Evolutionary conservation across 2,888 invertebrate species (phyloP), one percentile per base, ranked within the genome.

Genomic region (Mythimna impura): DNA sequence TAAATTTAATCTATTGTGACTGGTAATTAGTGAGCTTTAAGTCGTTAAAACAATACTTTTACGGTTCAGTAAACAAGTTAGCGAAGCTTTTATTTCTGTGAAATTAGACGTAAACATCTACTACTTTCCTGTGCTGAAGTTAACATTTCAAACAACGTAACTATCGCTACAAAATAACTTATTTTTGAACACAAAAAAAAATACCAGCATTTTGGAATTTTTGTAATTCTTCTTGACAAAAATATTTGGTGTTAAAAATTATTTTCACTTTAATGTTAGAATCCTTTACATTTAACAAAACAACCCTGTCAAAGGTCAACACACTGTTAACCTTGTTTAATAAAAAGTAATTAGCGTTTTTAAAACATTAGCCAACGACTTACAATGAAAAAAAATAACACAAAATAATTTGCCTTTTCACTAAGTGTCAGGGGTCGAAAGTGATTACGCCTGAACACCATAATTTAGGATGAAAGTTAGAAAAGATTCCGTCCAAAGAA

Each of bases 401-500:
- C 81, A 89, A 85, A 86, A 87, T 83, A 88, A 90, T 89, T 86
- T 85, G 80, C 81, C 83, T 81, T 88, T 86, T 84, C 83, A 83
- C 80, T 69, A 88, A 91, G 89, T 90, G 90, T 87, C 87, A 83
- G 84, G 86, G 87, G 86, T 86, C 81, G 80, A 89, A 89, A 92
- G 92, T 93, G 93, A 94, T 95, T 94, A 94, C 89, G 90, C 85
- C 87, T 89, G 90, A 91, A 93, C 90, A 89, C 92, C 91, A 93
- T 94, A 94, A 94, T 92, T 94, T 92, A 92, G 86, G 87, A 87
- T 78, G 81, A 91, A 89, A 93, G 89, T 93, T 93, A 89, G 91
- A 91, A 94, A 94, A 94, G 93, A 93, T 93, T 93, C 90, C 90
- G 85, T 83, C 88, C 89, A 91, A 93, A 94, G 94, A 94, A 94